Conservation (phyloP, 2,113 vertebrate genomes). For the Campylorhamphus procurvoides region DNA sequence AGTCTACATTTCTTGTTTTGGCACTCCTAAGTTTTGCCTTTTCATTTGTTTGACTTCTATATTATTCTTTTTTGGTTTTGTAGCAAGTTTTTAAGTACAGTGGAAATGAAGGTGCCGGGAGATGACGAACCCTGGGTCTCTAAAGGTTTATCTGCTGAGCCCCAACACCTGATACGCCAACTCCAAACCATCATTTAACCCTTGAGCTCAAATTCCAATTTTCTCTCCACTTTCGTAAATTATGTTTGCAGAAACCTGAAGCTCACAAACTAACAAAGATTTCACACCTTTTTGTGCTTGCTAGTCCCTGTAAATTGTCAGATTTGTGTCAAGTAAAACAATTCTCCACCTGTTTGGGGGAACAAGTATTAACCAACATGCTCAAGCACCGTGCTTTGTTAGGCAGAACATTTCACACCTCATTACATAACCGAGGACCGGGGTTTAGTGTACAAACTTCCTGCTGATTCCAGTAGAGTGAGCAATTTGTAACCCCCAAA, state of each 20-base stretch:
- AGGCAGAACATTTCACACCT: background rate
- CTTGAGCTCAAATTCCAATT: background rate
- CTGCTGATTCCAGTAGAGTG: background rate
- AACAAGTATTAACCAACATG: background rate
- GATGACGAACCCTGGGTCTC: background rate
- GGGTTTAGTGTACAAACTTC: background rate
- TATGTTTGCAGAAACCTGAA: background rate
- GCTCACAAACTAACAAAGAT: background rate
- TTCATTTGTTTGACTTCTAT: background rate
- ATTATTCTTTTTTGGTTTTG: background rate
- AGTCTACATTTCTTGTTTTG: background rate
- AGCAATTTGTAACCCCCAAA: background rate
- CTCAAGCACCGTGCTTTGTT: background rate
- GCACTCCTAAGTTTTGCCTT: background rate
- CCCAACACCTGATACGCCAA: background rate
- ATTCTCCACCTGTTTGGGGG: background rate
- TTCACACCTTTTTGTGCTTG: background rate
- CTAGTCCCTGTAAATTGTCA: background rate
- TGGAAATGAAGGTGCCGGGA: background rate
- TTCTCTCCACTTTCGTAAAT: background rate
- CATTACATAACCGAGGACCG: background rate
- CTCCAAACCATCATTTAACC: background rate
- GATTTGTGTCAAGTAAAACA: background rate
- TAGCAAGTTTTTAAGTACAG: background rate
- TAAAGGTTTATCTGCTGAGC: background rate